Base-by-base conservation (phyloP, 1,140 invertebrate genomes). In the Drosophila mauritiana region DNA sequence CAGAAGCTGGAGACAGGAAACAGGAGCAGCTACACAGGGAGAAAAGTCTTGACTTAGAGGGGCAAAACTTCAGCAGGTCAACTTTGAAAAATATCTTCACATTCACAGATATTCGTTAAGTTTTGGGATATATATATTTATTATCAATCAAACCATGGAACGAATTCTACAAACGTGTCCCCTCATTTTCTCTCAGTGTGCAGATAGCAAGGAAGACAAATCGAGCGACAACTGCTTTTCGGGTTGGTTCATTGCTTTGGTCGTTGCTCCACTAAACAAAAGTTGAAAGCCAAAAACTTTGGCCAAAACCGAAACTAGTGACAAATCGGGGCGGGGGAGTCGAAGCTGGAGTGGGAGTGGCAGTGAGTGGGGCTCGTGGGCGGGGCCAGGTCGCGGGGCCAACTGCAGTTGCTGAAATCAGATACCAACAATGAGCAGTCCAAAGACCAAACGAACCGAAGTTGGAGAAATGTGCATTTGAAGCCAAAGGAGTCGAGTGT, bases 181-280 rank as follows among this genome's bases (percentile, higher is more conserved):
- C 13, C 3, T 20, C 1, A 39, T 62, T 57, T 59, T 3, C 25
- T 36, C 25, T 39, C 22, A 15, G 43, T 59, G 39, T 13, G 4
- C 0, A 20, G 7, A 31, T 17, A 15, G 37, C 53, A 25, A 40
- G 51, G 62, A 74, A 58, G 69, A 74, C 83, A 86, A 86, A 86
- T 88, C 65, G 70, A 86, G 83, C 84, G 79, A 86, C 79, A 82
- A 82, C 79, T 82, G 61, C 62, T 67, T 76, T 76, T 51, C 58
- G 73, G 54, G 51, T 70, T 70, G 53, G 73, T 68, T 77, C 74
- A 77, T 77, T 77, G 63, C 73, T 68, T 77, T 77, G 64, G 54
- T 63, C 58, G 64, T 77, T 76, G 73, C 73, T 77, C 62, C 73
- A 77, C 73, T 76, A 76, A 75, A 78, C 45, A 69, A 84, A 83